These are phyloP conservation scores for Anneissia japonica DNA, from an alignment of 35 echinoderm and acorn worm species.

Conservation along the genomic window DNA sequence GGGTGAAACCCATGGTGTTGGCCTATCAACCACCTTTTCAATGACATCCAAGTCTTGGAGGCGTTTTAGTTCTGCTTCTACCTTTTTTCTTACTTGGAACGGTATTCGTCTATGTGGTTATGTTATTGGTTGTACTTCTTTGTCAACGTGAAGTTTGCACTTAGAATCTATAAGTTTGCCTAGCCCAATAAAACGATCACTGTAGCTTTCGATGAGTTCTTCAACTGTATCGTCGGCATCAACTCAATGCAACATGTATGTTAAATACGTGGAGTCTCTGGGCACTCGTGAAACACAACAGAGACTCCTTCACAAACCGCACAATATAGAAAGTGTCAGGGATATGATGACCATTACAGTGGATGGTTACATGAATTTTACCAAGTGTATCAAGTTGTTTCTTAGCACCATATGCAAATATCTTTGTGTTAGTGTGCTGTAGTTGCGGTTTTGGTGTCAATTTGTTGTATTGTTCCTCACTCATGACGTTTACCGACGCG, in stretches of 20 bases:
- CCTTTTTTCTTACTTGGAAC: conserved; percentile 46
- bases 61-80: conserved; percentile 48
- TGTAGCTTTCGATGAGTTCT: background rate
- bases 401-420: conserved; percentile 8
- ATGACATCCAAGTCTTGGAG: conserved; percentile 48
- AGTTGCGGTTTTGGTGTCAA: background rate
- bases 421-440: background rate
- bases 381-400: background rate
- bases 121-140: conserved; percentile 28
- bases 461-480: background rate
- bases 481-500: conserved; percentile 11
- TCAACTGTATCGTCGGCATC: background rate
- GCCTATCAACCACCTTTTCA: conserved; percentile 10
- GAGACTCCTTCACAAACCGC: background rate
- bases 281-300: background rate
- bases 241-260: too few relatives aligned
- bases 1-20: conserved; percentile 31
- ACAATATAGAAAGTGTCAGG: conserved; percentile 8
- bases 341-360: background rate
- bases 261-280: background rate
- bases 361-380: background rate
- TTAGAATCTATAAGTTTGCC: conserved; percentile 39
- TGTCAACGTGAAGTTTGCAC: conserved; percentile 54
- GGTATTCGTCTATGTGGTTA: conserved; percentile 64
- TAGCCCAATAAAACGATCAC: conserved; percentile 30